Evolutionary conservation across 2,113 vertebrate species (phyloP), one percentile per base, ranked within the genome.

Genomic region (Oenanthe melanoleuca): DNA sequence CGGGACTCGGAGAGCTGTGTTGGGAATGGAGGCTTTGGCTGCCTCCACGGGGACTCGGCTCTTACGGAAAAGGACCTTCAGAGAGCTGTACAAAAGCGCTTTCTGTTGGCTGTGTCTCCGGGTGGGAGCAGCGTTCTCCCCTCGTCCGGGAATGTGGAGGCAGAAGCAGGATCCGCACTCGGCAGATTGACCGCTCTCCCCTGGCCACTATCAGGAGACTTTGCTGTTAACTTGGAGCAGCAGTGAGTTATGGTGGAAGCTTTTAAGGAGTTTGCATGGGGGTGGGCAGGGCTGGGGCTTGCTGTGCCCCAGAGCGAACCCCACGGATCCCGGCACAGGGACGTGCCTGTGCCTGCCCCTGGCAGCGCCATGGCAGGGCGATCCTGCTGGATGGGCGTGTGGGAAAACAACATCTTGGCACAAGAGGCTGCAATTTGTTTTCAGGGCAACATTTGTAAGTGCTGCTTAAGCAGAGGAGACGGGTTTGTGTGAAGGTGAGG

Each of bases 1-100:
- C 14, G 65, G 52, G 26, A 42, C 33, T 8, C 2, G 26, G 34
- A 29, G 72, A 86, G 86, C 42, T 42, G 55, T 1, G 42, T 3
- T 66, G 90, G 65, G n/a, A 82, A 69, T 14, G 50, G 49, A 81
- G 75, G 93, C 22, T 86, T 88, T 31, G 60, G 77, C 63, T 64
- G 57, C 8, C 83, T 55, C 57, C 88, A 7, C 16, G 28, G 60
- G 23, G 10, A 66, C 77, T 29, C 61, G 84, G 70, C 53, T 61
- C 53, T 53, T 8, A 34, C 0, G 16, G 78, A 60, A 49, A 75
- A 91, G 28, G 72, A 66, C 64, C 89, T 93, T 86, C 40, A 3
- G 29, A 6, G 77, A 40, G 73, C 47, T 55, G 61, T 8, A 59
- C 34, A 66, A 50, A 84, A 64, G 59, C 8, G 0, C 50, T 65